Base-by-base conservation (phyloP, 2,113 vertebrate genomes). In the Gadus macrocephalus region DNA sequence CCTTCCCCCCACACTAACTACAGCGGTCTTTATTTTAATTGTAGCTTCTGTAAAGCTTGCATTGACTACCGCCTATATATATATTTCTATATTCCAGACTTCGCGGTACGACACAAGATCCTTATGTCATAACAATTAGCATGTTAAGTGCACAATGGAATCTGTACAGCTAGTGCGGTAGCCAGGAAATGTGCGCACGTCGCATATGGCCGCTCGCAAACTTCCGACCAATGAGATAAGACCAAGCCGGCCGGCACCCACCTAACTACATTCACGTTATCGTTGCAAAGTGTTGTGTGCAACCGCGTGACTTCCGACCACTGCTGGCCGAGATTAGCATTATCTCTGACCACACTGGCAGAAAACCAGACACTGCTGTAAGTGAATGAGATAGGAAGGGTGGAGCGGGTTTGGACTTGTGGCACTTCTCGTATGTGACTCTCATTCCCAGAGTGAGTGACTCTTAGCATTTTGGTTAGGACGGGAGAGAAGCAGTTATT, bases 281-380 rank as follows among this genome's bases (percentile, higher is more conserved):
- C 85, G 25, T 69, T 66, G 68, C 79, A 75, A 58, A 84, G 80
- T 87, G 88, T 87, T 90, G 85, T 77, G 77, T 71, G 77, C 80
- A 77, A 56, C 76, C 78, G 83, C 78, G 83, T 78, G 80, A 79
- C 76, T 81, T 86, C 81, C 84, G 81, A 74, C 78, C 65, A 79
- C 87, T 83, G 85, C 81, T 88, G 86, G 87, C 85, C 83, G 84
- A 90, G 90, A 91, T 91, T 89, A 90, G 87, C 83, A 91, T 91
- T 90, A 90, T 90, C 90, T 91, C 80, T 83, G 82, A 84, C 86
- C 76, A 78, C 77, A 82, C 85, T 83, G 83, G 82, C 86, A 85
- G 85, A 86, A 86, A 87, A 85, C 85, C 85, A 89, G 84, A 81
- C 82, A 79, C 69, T 83, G 82, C 77, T 79, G 77, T 87, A 87